These are phyloP conservation scores for Nematopogon swammerdamellus DNA, from an alignment of 2,888 invertebrate genomes.

Conservation along the genomic window DNA sequence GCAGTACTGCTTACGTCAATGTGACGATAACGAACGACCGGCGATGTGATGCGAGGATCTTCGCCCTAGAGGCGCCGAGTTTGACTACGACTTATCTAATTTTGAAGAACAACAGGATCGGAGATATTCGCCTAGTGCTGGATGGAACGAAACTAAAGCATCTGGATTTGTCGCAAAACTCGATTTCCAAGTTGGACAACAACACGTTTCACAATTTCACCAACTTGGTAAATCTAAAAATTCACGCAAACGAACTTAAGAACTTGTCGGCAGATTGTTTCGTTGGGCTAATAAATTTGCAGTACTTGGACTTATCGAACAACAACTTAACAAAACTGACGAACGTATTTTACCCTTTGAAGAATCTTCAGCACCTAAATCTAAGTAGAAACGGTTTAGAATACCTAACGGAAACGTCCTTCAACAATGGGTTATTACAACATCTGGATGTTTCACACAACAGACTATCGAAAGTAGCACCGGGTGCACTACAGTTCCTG, in stretches of 20 bases:
- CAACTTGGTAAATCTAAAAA: conserved; percentile 60
- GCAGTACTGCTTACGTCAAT: background rate
- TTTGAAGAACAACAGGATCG: conserved; percentile 31
- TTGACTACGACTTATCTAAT: conserved; percentile 30
- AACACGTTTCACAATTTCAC: conserved; percentile 53
- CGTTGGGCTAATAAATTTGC: conserved; percentile 58
- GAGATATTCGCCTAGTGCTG: conserved; percentile 27
- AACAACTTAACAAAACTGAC: conserved; percentile 60
- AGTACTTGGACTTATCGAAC: conserved; percentile 66
- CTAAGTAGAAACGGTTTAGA: conserved; percentile 66
- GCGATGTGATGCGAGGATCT: conserved; percentile 26
- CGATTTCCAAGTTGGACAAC: conserved; percentile 46
- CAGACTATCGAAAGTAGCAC: conserved; percentile 57
- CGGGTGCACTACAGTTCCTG: conserved; percentile 66
- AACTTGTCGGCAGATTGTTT: conserved; percentile 57
- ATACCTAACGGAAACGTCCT: conserved; percentile 62
- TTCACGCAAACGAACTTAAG: conserved; percentile 65
- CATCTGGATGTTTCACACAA: conserved; percentile 72
- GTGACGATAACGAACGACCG: conserved; percentile 22
- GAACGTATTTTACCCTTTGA: conserved; percentile 56
- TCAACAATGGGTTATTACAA: conserved; percentile 60
- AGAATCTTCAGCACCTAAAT: conserved; percentile 65
- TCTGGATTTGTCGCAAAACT: conserved; percentile 61
- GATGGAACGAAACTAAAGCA: conserved; percentile 39
- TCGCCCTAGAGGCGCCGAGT: conserved; percentile 25